Percentiles rank a stretch among this genome's conserved stretches.
These are phyloP conservation scores for Rallus crepitans DNA, from an alignment of 2,797 vertebrate species.

Conservation along the genomic window DNA sequence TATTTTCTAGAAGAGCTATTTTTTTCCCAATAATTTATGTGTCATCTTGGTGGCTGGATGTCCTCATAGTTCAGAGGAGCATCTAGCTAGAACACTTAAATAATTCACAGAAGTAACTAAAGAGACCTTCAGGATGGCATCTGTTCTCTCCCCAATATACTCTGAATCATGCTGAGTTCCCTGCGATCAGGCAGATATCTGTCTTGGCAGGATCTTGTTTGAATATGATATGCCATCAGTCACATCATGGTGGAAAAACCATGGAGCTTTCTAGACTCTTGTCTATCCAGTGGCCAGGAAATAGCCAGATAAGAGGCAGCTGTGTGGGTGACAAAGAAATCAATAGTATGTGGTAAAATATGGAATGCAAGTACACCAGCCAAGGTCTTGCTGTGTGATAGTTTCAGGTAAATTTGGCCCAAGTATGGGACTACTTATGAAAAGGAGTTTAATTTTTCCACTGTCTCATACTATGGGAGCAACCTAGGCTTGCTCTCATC, in stretches of 20 bases:
- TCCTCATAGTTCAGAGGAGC: neutral
- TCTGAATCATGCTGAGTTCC: neutral
- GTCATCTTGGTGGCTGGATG: neutral
- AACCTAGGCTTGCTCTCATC: neutral
- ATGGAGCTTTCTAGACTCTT: neutral
- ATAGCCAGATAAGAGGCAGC: neutral
- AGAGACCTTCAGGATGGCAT: neutral
- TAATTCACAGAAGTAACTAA: neutral
- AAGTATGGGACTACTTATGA: neutral
- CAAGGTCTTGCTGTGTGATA: neutral
- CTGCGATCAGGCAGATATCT: neutral
- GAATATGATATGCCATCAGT: constrained; percentile 4
- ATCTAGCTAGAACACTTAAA: neutral
- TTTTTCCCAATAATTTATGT: neutral
- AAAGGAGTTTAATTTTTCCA: neutral
- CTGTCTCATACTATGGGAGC: neutral
- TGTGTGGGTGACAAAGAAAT: neutral
- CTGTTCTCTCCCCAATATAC: neutral
- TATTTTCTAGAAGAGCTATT: neutral
- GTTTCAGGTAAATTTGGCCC: neutral
- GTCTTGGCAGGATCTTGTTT: neutral
- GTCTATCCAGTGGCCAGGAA: neutral
- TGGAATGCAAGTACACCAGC: neutral
- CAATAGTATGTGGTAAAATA: neutral
- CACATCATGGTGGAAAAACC: neutral